Evolutionary conservation across 2,113 vertebrate species (phyloP).

Genomic region (Gnathonemus longibarbis): DNA sequence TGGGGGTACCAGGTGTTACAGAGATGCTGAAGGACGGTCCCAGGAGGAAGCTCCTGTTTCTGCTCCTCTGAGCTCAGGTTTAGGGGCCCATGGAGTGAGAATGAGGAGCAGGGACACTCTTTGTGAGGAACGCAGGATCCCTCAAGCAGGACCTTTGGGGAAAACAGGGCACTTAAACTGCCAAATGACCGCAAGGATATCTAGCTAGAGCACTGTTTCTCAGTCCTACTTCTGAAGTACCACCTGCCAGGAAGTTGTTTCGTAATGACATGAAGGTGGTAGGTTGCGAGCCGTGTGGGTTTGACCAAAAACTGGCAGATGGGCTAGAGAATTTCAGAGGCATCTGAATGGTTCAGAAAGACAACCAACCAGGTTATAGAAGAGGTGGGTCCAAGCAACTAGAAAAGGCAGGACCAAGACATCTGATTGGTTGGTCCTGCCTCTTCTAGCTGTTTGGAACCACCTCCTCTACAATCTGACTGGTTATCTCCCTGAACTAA

Average conservation of each 20-base stretch:
- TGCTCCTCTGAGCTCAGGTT: slow-evolving; percentile 48
- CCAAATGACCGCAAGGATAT: not conserved
- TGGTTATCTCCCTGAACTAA: too few relatives aligned
- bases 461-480: too few relatives aligned
- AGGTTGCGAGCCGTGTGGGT: too few relatives aligned
- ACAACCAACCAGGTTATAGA: too few relatives aligned
- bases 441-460: too few relatives aligned
- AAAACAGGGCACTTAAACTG: not conserved
- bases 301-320: too few relatives aligned
- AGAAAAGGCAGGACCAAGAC: too few relatives aligned
- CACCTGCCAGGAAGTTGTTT: too few relatives aligned
- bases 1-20: slow-evolving; percentile 73
- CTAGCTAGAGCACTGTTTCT: not conserved
- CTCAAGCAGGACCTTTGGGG: slow-evolving; percentile 57
- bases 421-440: too few relatives aligned
- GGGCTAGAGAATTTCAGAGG: not conserved
- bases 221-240: too few relatives aligned
- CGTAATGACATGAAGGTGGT: too few relatives aligned
- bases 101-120: slow-evolving; percentile 60
- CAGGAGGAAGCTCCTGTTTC: slow-evolving; percentile 44
- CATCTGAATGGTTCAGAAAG: not conserved
- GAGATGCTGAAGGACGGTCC: slow-evolving; percentile 50
- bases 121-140: slow-evolving; percentile 52
- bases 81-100: slow-evolving; percentile 40
- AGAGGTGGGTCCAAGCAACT: too few relatives aligned